Evolutionary conservation across 2,797 vertebrate genomes (phyloP), one percentile per base, ranked within the genome.

Genomic region (Cryptoprocta ferox): DNA sequence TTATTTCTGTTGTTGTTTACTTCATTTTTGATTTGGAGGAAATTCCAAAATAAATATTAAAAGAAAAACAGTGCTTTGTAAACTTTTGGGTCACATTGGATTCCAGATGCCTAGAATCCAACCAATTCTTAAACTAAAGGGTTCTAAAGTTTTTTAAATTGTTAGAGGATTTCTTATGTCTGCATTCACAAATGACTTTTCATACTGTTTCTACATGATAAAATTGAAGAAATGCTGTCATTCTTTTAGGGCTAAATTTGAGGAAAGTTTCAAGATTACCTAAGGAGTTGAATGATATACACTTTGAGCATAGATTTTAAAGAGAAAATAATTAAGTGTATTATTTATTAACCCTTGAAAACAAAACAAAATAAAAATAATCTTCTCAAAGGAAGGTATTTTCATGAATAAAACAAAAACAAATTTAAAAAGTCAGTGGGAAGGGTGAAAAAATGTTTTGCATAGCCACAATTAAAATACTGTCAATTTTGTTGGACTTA

Each of bases 31-130:
- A 88, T 91, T 70, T 76, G 89, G 63, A 89, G 48, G 85, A 80
- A 89, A 87, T 81, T 89, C 63, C 68, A 91, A 63, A 94, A 86
- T 70, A 89, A 93, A 63, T 65, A 89, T 95, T 96, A 96, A 90
- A 94, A 81, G 53, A 59, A 86, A 94, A 96, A 78, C 81, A 61
- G 15, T 28, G 32, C 18, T 76, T 78, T 79, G 61, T 39, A 59
- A 56, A 45, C 76, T 50, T 79, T 59, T 83, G 70, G 73, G 83
- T 83, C 24, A 37, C 14, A 14, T 73, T 50, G 45, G 35, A 39
- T 84, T 81, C 30, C 7, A 6, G 61, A 79, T 39, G 42, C 28
- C 30, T 30, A 50, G 85, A 78, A 66, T 18, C 6, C 5, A 2
- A 76, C 37, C 45, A 53, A 21, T 39, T 83, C 42, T 79, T 35